Conservation (phyloP, 37 sponge, comb jelly and placozoan genomes). For the Aphrocallistes beatrix region DNA sequence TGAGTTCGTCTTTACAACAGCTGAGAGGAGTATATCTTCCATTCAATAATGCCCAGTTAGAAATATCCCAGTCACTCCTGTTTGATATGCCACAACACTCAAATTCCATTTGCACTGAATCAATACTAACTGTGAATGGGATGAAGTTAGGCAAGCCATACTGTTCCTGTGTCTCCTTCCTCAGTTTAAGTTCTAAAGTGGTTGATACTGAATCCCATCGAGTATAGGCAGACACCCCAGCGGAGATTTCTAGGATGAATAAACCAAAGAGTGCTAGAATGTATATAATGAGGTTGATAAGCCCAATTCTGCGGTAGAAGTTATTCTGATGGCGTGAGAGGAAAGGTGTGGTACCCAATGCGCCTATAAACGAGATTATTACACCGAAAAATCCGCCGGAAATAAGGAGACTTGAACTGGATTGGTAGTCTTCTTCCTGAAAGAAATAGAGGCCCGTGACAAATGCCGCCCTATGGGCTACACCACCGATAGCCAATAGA, state of each 20-base stretch:
- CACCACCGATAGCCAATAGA: not conserved
- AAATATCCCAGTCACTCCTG: not conserved
- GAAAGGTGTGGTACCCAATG: not conserved
- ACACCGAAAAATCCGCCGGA: not conserved
- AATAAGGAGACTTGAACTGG: not conserved
- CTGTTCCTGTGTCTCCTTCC: not conserved
- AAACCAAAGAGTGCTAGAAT: not conserved
- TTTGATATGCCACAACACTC: not conserved
- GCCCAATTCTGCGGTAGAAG: not conserved
- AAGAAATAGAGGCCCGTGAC: not conserved
- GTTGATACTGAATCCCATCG: not conserved
- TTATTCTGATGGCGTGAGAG: not conserved
- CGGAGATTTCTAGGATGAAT: not conserved
- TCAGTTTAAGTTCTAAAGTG: not conserved
- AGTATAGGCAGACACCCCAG: not conserved
- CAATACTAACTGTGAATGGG: not conserved
- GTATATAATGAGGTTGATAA: not conserved
- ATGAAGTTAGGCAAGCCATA: not conserved
- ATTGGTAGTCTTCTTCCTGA: not conserved
- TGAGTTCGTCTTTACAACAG: not conserved
- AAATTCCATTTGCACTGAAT: not conserved
- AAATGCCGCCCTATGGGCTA: not conserved
- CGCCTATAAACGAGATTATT: not conserved
- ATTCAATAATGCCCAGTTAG: too few relatives aligned
- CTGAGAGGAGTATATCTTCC: too few relatives aligned